A percentile compares a stretch with the other conserved stretches of the same genome.
phyloP scores from a whole-genome alignment of 2,797 vertebrate genomes.

The Centropyge bicolor region DNA sequence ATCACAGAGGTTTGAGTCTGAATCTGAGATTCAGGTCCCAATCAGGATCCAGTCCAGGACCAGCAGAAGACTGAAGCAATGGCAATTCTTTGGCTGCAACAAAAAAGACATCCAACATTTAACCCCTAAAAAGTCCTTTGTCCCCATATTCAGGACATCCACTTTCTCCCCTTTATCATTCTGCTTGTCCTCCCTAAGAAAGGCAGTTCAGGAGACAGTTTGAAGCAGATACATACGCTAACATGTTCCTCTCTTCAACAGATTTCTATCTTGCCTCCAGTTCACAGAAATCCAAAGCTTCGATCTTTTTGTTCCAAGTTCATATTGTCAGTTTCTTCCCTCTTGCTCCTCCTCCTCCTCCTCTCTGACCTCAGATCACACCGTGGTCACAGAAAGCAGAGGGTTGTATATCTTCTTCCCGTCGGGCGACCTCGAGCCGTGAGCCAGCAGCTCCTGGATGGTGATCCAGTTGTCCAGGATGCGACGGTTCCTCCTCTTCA shows the following conservation, averaged over 20 bases:
- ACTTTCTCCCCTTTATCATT: not conserved
- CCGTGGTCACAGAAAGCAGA: constrained; percentile 89
- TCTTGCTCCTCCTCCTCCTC: not conserved
- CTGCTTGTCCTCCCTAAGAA: not conserved
- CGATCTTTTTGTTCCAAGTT: not conserved
- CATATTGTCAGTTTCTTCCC: not conserved
- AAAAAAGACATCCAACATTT: not conserved
- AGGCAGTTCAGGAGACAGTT: not conserved
- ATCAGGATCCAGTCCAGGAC: not conserved
- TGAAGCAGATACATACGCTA: not conserved
- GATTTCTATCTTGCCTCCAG: not conserved
- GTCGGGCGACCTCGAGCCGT: constrained; percentile 84
- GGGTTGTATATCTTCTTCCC: constrained; percentile 89
- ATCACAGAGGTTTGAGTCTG: not conserved
- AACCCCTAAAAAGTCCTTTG: not conserved
- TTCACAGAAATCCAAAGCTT: not conserved
- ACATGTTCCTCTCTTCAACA: not conserved
- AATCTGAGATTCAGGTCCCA: not conserved
- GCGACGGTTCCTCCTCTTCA: constrained; percentile 86
- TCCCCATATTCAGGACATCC: not conserved
- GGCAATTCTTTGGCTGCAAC: not conserved
- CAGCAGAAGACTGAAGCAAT: not conserved
- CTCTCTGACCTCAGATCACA: constrained; percentile 56
- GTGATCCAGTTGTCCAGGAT: constrained; percentile 93
- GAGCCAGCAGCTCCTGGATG: constrained; percentile 92